These are phyloP conservation scores for Neomonachus schauinslandi DNA, from an alignment of 2,113 vertebrate species.

Conservation along the genomic window DNA sequence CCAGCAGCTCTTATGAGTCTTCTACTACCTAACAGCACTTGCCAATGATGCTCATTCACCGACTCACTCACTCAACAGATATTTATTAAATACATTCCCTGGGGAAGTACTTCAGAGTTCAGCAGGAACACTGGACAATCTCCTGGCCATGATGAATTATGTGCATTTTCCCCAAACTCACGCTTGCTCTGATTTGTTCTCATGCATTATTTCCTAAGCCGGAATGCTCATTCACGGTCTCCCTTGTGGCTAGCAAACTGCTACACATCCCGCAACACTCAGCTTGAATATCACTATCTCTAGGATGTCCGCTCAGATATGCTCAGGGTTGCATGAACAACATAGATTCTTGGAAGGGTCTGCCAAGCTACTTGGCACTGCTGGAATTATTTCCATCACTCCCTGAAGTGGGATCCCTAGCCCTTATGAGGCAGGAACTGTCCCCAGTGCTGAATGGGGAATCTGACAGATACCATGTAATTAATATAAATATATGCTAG, in stretches of 20 bases:
- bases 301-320: background rate
- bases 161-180: fast-evolving
- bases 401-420: fast-evolving
- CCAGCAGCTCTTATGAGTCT: background rate
- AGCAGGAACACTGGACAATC: background rate
- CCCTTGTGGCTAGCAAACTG: background rate
- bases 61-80: too few relatives aligned
- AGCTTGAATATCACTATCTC: background rate
- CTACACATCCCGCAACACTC: background rate
- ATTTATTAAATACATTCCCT: background rate
- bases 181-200: too few relatives aligned
- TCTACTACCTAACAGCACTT: too few relatives aligned
- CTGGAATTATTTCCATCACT: fast-evolving
- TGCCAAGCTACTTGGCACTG: fast-evolving
- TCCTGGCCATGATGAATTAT: background rate
- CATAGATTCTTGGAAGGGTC: fast-evolving
- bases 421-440: background rate
- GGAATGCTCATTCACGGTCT: background rate
- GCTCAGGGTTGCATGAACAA: fast-evolving
- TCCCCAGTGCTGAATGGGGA: background rate
- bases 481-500: background rate
- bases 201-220: background rate
- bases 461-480: fast-evolving
- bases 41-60: background rate
- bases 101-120: fast-evolving